A percentile compares a stretch with the other conserved stretches of the same genome.
Conservation (phyloP, 2,113 vertebrate genomes). For the Asarcornis scutulata region DNA sequence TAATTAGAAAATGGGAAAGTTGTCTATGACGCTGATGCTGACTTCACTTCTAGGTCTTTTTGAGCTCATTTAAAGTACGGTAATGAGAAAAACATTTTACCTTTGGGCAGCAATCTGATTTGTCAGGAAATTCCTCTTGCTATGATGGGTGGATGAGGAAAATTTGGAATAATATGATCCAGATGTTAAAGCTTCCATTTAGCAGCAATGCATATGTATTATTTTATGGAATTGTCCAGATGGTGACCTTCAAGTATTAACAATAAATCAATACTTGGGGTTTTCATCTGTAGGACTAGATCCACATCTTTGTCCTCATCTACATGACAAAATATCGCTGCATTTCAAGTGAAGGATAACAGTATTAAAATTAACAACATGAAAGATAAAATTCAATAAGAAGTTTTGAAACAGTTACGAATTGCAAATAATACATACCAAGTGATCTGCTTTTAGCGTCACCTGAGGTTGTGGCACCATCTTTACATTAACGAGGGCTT, state of each 20-base stretch:
- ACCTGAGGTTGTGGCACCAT: neutral
- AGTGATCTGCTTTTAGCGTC: neutral
- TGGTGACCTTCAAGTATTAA: conserved; percentile 70
- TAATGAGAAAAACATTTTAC: conserved; percentile 70
- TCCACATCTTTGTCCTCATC: conserved; percentile 49
- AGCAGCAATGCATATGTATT: conserved; percentile 62
- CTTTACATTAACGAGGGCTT: neutral
- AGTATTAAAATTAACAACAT: conserved; percentile 51
- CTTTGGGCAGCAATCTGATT: conserved; percentile 74
- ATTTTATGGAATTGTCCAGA: conserved; percentile 64
- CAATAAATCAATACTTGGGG: conserved; percentile 48
- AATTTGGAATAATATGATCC: conserved; percentile 68
- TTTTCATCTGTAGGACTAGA: neutral
- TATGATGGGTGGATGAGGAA: conserved; percentile 69
- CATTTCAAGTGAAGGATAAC: conserved; percentile 37
- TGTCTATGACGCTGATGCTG: conserved; percentile 23
- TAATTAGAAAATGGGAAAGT: conserved; percentile 53
- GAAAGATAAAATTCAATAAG: neutral
- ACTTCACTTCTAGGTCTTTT: conserved; percentile 59
- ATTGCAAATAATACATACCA: neutral
- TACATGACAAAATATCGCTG: conserved; percentile 1
- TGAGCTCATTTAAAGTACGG: conserved; percentile 26
- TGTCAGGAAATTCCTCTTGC: conserved; percentile 76
- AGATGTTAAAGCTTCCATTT: conserved; percentile 65
- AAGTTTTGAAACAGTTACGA: neutral